These are phyloP conservation scores for Lynx canadensis DNA, from an alignment of 2,113 vertebrate species.

Conservation along the genomic window DNA sequence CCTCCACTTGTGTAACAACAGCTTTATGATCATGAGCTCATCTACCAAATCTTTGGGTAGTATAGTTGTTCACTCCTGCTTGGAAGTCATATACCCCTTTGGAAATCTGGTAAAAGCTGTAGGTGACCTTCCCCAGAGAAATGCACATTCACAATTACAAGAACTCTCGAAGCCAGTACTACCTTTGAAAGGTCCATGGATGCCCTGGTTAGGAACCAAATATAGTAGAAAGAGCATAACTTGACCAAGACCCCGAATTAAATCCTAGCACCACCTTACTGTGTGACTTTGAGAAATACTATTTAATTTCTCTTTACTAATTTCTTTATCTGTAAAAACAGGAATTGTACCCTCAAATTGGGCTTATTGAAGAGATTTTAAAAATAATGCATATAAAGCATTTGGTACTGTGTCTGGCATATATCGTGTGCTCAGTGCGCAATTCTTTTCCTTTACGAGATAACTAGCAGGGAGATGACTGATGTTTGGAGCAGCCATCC, in stretches of 20 bases:
- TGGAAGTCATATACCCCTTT: neutral
- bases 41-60: neutral
- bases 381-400: neutral
- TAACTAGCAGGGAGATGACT: neutral
- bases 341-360: neutral
- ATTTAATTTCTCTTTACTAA: neutral
- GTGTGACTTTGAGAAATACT: neutral
- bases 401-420: neutral
- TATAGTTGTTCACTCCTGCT: neutral
- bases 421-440: neutral
- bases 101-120: neutral
- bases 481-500: neutral
- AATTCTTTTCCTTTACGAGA: neutral
- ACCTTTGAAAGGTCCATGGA: neutral
- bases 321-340: constrained; percentile 42
- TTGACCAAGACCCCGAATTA: neutral
- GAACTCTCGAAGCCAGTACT: neutral
- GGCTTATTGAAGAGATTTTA: constrained; percentile 8
- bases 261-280: neutral
- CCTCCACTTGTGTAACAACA: neutral
- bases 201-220: neutral
- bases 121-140: neutral
- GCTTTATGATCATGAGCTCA: neutral
- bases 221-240: neutral
- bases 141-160: neutral